A percentile compares a stretch with the other conserved stretches of the same genome.
Evolutionary conservation across 2,797 vertebrate species (phyloP).

Genomic region (Gymnothorax reevesii): DNA sequence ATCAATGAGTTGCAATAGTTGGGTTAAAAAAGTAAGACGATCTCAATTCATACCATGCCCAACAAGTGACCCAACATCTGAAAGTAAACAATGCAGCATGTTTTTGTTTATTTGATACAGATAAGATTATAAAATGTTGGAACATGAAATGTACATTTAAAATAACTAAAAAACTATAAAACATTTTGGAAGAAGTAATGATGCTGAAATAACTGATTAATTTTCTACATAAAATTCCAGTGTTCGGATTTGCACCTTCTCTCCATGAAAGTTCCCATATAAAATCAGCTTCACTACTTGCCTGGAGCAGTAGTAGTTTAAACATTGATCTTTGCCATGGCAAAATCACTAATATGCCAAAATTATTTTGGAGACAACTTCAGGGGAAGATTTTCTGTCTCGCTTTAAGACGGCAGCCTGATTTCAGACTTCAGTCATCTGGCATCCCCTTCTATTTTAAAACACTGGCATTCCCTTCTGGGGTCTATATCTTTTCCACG

Average conservation of each 20-base stretch:
- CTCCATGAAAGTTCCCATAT: not conserved
- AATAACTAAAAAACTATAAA: constrained; percentile 12
- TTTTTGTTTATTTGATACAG: constrained; percentile 12
- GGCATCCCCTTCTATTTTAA: not conserved
- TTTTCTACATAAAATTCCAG: not conserved
- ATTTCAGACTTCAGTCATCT: not conserved
- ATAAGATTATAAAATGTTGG: not conserved
- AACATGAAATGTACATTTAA: constrained; percentile 2
- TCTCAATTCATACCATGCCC: not conserved
- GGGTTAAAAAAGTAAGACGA: not conserved
- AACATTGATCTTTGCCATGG: not conserved
- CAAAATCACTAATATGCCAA: not conserved
- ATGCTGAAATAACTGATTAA: constrained; percentile 9
- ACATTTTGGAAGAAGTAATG: constrained; percentile 1
- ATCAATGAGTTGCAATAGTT: constrained; percentile 9
- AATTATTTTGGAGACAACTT: not conserved
- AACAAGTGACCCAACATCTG: not conserved
- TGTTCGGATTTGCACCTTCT: not conserved
- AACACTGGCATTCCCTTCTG: not conserved
- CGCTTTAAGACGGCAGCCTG: not conserved
- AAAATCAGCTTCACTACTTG: constrained; percentile 14
- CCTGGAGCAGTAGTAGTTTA: not conserved
- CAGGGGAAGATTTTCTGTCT: not conserved
- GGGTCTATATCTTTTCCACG: constrained; percentile 76
- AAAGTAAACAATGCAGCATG: constrained; percentile 16